These are phyloP conservation scores for Acanthopleura granulata DNA, from an alignment of 2,888 invertebrate genomes.

Conservation along the genomic window DNA sequence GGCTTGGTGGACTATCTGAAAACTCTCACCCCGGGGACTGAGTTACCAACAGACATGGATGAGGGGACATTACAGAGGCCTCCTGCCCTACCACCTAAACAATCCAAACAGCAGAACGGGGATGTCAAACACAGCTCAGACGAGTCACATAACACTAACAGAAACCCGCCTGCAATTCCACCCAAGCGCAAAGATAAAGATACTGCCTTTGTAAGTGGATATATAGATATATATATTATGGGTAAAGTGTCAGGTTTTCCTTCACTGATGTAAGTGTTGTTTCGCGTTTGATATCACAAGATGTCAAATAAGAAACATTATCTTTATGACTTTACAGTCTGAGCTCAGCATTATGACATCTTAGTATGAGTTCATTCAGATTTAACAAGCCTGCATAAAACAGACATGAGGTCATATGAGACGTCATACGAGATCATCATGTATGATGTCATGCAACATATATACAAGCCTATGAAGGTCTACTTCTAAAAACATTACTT, in stretches of 20 bases:
- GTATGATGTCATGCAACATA: too few species aligned
- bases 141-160: background rate
- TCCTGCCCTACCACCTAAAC: constrained; percentile 58
- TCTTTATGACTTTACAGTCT: too few species aligned
- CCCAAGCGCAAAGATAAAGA: constrained; percentile 47
- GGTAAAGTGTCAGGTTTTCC: background rate
- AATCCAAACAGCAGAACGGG: constrained; percentile 48
- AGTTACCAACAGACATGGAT: constrained; percentile 34
- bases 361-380: too few species aligned
- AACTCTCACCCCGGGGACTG: constrained; percentile 56
- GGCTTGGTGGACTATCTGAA: constrained; percentile 55
- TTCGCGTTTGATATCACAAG: too few species aligned
- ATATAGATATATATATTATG: background rate
- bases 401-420: too few species aligned
- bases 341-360: too few species aligned
- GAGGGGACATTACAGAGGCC: constrained; percentile 66
- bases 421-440: too few species aligned
- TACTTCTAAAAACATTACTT: too few species aligned
- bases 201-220: constrained; percentile 16
- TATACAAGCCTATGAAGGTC: too few species aligned
- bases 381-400: too few species aligned
- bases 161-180: constrained; percentile 48
- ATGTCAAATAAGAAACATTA: too few species aligned
- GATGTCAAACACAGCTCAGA: constrained; percentile 31
- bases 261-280: too few species aligned